Evolutionary conservation across 2,888 invertebrate genomes (phyloP), one percentile per base, ranked within the genome.

Genomic region (Eristalis intricaria): DNA sequence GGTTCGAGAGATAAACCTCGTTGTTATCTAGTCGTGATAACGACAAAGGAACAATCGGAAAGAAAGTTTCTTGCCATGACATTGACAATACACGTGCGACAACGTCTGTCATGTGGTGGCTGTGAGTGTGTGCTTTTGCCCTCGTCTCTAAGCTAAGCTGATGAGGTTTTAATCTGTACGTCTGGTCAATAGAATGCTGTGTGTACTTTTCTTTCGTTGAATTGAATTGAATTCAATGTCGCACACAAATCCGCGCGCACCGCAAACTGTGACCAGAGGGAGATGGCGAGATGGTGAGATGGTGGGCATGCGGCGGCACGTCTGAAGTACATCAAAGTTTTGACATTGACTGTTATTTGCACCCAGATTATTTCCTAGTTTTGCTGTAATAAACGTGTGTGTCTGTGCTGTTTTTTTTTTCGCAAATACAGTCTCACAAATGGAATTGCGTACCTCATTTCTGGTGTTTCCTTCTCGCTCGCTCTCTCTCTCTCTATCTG

Each of bases 331-430:
- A 79, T 86, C 68, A 79, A 68, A 82, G 70, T 19, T 83, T 79
- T 86, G 86, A 83, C 83, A 86, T 86, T 86, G 86, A 75, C 74
- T 58, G 56, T 75, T 83, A 86, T 83, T 82, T 86, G 86, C 86
- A 79, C 78, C 74, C 78, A 86, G 83, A 74, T 69, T 75, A 78
- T 83, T 86, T 86, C 86, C 86, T 86, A 75, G 83, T 86, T 86
- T 69, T 50, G 63, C 13, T 43, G 50, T 50, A 50, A 50, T 19
- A 73, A 61, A 66, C 50, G 56, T 22, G 40, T 32, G 76, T 38
- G 22, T 40, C 56, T 40, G 61, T 69, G 13, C 15, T n/a, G 29
- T 19, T 66, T 43, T 61, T 23, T 77, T 68, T 26, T 38, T 78
- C 69, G 29, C 32, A 65, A 50, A 71, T 23, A 23, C 19, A 58